These are phyloP conservation scores for Oxyteleia sp. DNA, from an alignment of 2,888 invertebrate species.

Conservation along the genomic window DNA sequence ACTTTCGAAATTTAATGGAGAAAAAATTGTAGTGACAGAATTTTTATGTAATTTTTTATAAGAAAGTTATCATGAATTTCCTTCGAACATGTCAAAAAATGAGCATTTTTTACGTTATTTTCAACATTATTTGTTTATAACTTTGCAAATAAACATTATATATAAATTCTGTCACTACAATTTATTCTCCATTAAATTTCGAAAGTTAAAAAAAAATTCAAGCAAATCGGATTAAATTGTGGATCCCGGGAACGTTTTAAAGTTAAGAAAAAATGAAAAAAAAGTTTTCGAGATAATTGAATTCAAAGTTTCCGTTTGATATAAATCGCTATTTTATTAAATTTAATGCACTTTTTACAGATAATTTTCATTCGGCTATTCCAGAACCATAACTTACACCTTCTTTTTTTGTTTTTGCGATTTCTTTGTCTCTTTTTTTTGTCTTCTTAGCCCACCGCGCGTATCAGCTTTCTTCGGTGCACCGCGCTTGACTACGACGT, in stretches of 20 bases:
- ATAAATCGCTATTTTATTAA: neutral
- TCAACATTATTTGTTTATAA: neutral
- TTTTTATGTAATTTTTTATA: neutral
- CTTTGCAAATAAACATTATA: neutral
- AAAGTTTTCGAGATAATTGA: neutral
- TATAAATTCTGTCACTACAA: neutral
- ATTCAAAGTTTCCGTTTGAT: neutral
- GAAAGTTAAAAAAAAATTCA: too few relatives aligned
- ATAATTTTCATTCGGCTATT: neutral
- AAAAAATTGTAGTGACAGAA: neutral
- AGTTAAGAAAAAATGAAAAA: neutral
- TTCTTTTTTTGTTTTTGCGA: neutral
- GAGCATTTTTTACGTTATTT: neutral
- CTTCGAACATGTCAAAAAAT: neutral
- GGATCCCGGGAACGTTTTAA: neutral
- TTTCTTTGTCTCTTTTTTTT: neutral
- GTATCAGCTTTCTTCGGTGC: neutral
- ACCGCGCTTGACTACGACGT: too few relatives aligned
- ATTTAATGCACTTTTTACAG: neutral
- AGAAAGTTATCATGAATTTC: neutral
- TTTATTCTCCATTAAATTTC: too few relatives aligned
- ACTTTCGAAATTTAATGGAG: neutral
- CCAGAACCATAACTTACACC: neutral
- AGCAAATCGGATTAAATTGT: too few relatives aligned
- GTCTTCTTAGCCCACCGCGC: too few relatives aligned